A percentile compares a stretch with the other conserved stretches of the same genome.
Evolutionary conservation across 2,797 vertebrate genomes (phyloP).

Genomic region (Steatocranus sp.): DNA sequence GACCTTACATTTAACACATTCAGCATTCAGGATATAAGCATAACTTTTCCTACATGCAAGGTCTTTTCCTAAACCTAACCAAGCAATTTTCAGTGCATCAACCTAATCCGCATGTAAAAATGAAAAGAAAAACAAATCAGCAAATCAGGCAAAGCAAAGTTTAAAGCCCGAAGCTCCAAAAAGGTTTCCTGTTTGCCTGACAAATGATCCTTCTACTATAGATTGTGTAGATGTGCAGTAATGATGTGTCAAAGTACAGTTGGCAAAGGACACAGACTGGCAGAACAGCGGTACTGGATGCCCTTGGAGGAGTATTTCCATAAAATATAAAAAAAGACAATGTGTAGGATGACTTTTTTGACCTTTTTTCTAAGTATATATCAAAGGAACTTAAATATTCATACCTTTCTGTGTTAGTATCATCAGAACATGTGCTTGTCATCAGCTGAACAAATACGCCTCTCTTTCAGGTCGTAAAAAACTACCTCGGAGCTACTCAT

Average conservation of each 20-base stretch:
- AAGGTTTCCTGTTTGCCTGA: background rate
- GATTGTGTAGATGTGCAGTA: background rate
- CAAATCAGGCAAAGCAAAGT: background rate
- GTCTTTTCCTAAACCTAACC: background rate
- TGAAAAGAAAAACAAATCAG: background rate
- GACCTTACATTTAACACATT: background rate
- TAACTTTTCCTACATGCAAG: background rate
- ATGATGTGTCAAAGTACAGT: fast-evolving
- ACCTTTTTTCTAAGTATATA: background rate
- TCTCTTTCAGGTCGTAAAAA: background rate
- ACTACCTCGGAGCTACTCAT: background rate
- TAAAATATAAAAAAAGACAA: background rate
- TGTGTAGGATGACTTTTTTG: background rate
- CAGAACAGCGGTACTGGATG: background rate
- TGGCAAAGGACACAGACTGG: background rate
- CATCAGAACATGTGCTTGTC: background rate
- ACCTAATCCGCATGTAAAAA: background rate
- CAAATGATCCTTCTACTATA: too few relatives aligned
- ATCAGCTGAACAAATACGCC: background rate
- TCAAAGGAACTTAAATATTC: background rate
- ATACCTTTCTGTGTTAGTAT: background rate
- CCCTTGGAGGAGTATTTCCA: background rate
- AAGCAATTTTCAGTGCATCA: background rate
- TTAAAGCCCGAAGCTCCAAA: background rate
- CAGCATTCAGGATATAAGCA: background rate